A percentile compares a stretch with the other conserved stretches of the same genome.
Conservation (phyloP, 1,140 invertebrate genomes). For the Geopemphigus sp. region DNA sequence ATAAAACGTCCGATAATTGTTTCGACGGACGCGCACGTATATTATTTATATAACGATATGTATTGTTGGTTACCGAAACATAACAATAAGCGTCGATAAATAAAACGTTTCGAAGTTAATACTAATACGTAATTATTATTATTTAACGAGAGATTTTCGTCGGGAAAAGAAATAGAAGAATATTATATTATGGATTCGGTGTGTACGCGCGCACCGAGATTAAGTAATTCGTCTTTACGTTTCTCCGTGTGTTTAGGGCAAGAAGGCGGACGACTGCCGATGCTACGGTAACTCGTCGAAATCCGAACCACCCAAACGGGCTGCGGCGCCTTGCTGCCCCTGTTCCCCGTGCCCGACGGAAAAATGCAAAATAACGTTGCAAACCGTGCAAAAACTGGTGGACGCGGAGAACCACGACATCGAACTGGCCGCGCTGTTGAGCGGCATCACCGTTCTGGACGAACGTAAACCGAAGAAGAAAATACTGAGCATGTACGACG, state of each 20-base stretch:
- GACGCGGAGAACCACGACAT: constrained; percentile 37
- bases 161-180: too few species aligned
- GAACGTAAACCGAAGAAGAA: constrained; percentile 36
- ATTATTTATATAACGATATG: too few species aligned
- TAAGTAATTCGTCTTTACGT: not conserved
- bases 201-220: too few species aligned
- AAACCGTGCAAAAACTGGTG: constrained; percentile 20
- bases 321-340: not conserved
- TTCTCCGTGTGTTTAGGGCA: not conserved
- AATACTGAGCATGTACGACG: constrained; percentile 35
- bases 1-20: too few species aligned
- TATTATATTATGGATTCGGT: too few species aligned
- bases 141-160: too few species aligned
- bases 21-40: too few species aligned
- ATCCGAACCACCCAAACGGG: not conserved
- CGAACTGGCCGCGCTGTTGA: constrained; percentile 3
- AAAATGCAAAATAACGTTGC: too few species aligned
- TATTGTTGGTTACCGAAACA: too few species aligned
- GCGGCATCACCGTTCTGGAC: constrained; percentile 21
- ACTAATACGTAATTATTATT: too few species aligned
- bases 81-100: too few species aligned
- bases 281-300: not conserved
- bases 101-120: too few species aligned
- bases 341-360: not conserved
- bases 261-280: not conserved